Percentiles rank a stretch among this genome's conserved stretches.
These are phyloP conservation scores for Rynchops niger DNA, from an alignment of 2,113 vertebrate species.

Conservation along the genomic window DNA sequence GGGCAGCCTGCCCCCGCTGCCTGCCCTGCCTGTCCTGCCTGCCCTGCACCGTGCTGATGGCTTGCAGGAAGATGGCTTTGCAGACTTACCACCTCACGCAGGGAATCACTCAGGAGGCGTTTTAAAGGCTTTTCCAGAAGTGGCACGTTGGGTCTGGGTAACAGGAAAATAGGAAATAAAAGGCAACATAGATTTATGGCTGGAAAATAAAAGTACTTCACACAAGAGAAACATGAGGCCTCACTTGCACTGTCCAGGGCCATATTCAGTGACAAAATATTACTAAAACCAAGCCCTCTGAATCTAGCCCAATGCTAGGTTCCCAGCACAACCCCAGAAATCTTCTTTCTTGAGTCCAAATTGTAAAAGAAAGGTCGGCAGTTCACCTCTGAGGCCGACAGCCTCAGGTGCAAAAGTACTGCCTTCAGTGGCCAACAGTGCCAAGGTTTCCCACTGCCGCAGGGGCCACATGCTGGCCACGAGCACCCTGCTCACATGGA, in stretches of 20 bases:
- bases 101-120: neutral
- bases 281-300: neutral
- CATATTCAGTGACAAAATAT: neutral
- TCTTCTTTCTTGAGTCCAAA: neutral
- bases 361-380: neutral
- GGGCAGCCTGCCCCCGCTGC: neutral
- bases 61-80: rapidly evolving
- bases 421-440: neutral
- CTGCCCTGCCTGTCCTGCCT: neutral
- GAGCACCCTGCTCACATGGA: rapidly evolving
- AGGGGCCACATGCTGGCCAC: rapidly evolving
- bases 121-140: constrained; percentile 35
- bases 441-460: neutral
- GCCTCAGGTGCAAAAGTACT: rapidly evolving
- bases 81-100: constrained; percentile 61
- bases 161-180: neutral
- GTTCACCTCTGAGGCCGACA: rapidly evolving
- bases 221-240: neutral
- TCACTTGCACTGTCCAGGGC: rapidly evolving
- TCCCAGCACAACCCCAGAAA: neutral
- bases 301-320: rapidly evolving
- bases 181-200: rapidly evolving
- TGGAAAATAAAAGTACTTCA: neutral
- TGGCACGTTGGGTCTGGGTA: constrained; percentile 28
- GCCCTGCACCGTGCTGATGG: neutral